Conservation (phyloP, 2,113 vertebrate genomes). For the Labeo rohita region DNA sequence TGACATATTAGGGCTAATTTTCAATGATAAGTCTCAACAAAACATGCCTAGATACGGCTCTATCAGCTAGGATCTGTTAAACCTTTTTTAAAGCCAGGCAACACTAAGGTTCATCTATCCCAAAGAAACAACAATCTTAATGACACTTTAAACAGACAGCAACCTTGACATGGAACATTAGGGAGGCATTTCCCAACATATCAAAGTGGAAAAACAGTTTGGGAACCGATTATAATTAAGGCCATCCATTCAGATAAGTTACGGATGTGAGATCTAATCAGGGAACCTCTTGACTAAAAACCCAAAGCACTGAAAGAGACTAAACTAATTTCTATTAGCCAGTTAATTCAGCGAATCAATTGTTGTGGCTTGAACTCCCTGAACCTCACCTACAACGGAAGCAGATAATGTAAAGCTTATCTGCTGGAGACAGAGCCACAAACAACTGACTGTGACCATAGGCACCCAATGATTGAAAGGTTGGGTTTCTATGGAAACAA, state of each 20-base stretch:
- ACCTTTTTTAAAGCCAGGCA: neutral
- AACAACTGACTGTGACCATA: slow-evolving; percentile 22
- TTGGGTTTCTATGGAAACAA: slow-evolving; percentile 48
- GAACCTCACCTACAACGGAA: neutral
- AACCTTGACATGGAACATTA: slow-evolving; percentile 31
- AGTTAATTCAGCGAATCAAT: slow-evolving; percentile 13
- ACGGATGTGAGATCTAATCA: neutral
- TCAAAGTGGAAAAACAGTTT: neutral
- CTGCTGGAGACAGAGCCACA: slow-evolving; percentile 24
- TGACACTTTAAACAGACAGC: neutral
- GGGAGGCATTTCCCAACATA: neutral
- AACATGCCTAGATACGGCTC: neutral
- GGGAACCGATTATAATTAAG: slow-evolving; percentile 10
- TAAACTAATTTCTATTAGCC: slow-evolving; percentile 21
- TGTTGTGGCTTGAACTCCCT: slow-evolving; percentile 11
- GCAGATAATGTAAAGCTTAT: slow-evolving; percentile 27
- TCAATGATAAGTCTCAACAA: neutral
- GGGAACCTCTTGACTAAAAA: neutral
- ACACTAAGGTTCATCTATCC: neutral
- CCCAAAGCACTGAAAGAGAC: slow-evolving; percentile 9
- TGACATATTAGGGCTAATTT: neutral
- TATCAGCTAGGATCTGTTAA: neutral
- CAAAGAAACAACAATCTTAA: neutral
- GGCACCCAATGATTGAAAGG: neutral
- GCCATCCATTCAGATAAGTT: slow-evolving; percentile 24